phyloP scores from a whole-genome alignment of 1,140 invertebrate species.

The Euglossa dilemma region DNA sequence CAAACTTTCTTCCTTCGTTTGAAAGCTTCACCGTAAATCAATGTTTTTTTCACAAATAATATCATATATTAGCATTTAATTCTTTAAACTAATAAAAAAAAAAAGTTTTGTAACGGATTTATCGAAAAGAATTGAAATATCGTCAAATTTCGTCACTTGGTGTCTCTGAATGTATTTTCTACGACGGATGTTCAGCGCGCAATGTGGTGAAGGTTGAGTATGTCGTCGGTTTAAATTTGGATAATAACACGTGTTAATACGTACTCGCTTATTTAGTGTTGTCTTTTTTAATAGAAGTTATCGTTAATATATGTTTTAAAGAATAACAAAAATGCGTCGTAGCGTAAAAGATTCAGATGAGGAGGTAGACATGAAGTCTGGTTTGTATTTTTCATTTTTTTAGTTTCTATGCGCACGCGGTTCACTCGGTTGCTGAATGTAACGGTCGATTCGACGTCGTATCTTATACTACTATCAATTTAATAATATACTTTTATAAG shows the following conservation, averaged over 20 bases:
- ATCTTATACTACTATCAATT: background rate
- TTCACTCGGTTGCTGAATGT: slow-evolving; percentile 2
- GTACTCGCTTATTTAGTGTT: background rate
- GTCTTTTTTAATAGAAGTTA: background rate
- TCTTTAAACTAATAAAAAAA: background rate
- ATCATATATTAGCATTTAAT: background rate
- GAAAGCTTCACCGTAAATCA: background rate
- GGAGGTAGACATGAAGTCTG: slow-evolving; percentile 57
- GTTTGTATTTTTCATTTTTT: slow-evolving; percentile 66
- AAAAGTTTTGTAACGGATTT: background rate
- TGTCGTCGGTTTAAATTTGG: slow-evolving; percentile 23
- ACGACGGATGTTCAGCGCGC: background rate
- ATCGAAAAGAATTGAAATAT: background rate
- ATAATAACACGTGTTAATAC: slow-evolving; percentile 48
- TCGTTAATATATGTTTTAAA: slow-evolving; percentile 11
- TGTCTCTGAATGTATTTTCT: slow-evolving; percentile 8
- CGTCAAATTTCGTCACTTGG: background rate
- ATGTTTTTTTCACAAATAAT: background rate
- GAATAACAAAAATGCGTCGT: slow-evolving; percentile 64
- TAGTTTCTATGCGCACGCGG: slow-evolving; percentile 12
- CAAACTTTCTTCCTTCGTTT: background rate
- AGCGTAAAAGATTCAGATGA: slow-evolving; percentile 64
- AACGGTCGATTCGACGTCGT: slow-evolving; percentile 42
- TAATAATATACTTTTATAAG: background rate
- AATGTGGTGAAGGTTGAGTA: background rate